These are phyloP conservation scores for Monopterus albus DNA, from an alignment of 2,113 vertebrate genomes.

Conservation along the genomic window DNA sequence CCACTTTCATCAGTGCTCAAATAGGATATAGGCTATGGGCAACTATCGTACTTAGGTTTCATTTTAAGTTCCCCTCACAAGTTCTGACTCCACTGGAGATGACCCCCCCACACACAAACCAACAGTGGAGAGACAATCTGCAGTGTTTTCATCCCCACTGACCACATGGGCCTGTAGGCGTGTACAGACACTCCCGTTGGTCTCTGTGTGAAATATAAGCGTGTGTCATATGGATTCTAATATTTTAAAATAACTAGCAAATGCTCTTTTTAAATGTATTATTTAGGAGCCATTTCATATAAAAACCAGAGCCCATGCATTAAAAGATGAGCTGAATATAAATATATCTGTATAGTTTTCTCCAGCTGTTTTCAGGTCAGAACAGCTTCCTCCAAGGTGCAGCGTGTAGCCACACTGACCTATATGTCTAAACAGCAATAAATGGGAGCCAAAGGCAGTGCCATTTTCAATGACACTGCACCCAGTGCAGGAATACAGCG, in stretches of 20 bases:
- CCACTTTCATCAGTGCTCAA: background rate
- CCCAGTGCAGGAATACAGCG: conserved; percentile 76
- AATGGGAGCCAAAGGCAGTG: conserved; percentile 84
- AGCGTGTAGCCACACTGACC: conserved; percentile 79
- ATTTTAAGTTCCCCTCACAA: conserved; percentile 7
- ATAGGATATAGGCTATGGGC: too few species aligned
- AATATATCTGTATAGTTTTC: conserved; percentile 16
- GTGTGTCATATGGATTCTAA: conserved; percentile 37
- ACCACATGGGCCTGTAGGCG: conserved; percentile 5
- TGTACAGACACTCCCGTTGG: background rate
- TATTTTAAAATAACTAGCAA: background rate
- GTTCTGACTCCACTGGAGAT: conserved; percentile 33
- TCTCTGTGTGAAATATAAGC: conserved; percentile 12
- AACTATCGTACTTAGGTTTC: background rate
- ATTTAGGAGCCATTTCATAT: background rate
- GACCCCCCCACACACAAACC: conserved; percentile 35
- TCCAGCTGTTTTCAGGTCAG: conserved; percentile 59
- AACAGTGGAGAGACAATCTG: conserved; percentile 54
- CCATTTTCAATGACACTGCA: conserved; percentile 86
- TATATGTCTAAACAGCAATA: conserved; percentile 83
- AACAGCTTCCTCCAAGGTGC: conserved; percentile 60
- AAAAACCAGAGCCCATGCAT: background rate
- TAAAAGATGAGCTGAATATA: conserved; percentile 7
- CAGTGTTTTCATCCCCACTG: conserved; percentile 36
- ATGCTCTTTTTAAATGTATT: background rate